phyloP scores from a whole-genome alignment of 2,888 invertebrate species.

The Electrophaes corylata region DNA sequence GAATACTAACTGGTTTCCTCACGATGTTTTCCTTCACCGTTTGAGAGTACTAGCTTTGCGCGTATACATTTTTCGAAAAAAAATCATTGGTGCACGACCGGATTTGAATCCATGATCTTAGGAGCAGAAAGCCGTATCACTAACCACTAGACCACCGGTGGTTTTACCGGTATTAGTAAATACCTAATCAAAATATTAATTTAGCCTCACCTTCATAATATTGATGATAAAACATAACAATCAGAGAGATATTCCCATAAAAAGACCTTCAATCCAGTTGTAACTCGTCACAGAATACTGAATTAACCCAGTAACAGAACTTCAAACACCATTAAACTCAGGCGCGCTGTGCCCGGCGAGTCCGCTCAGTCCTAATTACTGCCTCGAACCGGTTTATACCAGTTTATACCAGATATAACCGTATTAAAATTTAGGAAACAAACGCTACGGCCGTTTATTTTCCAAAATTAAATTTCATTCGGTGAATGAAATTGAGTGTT shows the following conservation, averaged over 20 bases:
- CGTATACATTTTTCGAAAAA: no score
- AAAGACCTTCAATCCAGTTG: slow-evolving; percentile 7
- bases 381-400: slow-evolving; percentile 20
- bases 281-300: slow-evolving; percentile 18
- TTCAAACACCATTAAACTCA: slow-evolving; percentile 33
- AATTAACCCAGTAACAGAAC: slow-evolving; percentile 31
- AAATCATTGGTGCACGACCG: no score
- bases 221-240: neutral
- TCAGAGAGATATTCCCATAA: neutral
- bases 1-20: no score
- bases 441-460: slow-evolving; percentile 32
- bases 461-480: slow-evolving; percentile 33
- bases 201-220: neutral
- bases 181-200: neutral
- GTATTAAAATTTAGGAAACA: slow-evolving; percentile 39
- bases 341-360: slow-evolving; percentile 11
- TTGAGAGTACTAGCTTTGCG: no score
- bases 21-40: no score
- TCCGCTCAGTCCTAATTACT: slow-evolving; percentile 20
- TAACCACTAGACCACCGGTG: no score
- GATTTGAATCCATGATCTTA: no score
- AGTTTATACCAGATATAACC: slow-evolving; percentile 28
- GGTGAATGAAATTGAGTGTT: slow-evolving; percentile 16
- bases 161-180: no score
- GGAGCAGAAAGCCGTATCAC: no score